Evolutionary conservation across 2,888 invertebrate species (phyloP).

Genomic region (Rhagonycha lutea): DNA sequence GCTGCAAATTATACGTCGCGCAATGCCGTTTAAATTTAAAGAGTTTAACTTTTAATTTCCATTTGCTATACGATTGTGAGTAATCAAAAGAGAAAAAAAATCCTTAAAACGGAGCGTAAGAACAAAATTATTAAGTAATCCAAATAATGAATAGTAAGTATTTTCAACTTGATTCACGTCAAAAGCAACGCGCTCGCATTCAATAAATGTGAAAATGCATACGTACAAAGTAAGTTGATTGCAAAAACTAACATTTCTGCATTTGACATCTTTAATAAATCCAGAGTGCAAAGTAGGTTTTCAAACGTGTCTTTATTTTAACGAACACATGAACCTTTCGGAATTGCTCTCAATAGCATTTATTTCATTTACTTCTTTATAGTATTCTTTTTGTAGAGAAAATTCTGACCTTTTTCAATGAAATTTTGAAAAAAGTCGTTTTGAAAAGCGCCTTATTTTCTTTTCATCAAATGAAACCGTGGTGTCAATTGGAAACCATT

Average conservation of each 20-base stretch:
- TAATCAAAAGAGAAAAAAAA: neutral
- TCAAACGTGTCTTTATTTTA: slow-evolving; percentile 22
- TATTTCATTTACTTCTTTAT: slow-evolving; percentile 21
- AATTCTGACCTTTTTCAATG: slow-evolving; percentile 18
- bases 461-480: slow-evolving; percentile 1
- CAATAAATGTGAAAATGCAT: neutral
- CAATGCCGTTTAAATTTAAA: neutral
- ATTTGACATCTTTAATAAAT: slow-evolving; percentile 19
- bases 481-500: neutral
- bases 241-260: slow-evolving; percentile 19
- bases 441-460: slow-evolving; percentile 7
- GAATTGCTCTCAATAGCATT: slow-evolving; percentile 7
- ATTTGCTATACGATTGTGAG: neutral
- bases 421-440: slow-evolving; percentile 12
- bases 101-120: too few species aligned
- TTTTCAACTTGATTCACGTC: neutral
- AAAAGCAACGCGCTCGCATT: neutral
- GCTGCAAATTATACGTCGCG: neutral
- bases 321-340: slow-evolving; percentile 15
- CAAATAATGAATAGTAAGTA: neutral
- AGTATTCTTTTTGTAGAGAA: slow-evolving; percentile 11
- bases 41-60: neutral
- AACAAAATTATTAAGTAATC: neutral
- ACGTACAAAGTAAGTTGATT: neutral
- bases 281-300: slow-evolving; percentile 15